Base-by-base conservation (phyloP, 2,797 vertebrate species). In the Sebastes wilsoni region DNA sequence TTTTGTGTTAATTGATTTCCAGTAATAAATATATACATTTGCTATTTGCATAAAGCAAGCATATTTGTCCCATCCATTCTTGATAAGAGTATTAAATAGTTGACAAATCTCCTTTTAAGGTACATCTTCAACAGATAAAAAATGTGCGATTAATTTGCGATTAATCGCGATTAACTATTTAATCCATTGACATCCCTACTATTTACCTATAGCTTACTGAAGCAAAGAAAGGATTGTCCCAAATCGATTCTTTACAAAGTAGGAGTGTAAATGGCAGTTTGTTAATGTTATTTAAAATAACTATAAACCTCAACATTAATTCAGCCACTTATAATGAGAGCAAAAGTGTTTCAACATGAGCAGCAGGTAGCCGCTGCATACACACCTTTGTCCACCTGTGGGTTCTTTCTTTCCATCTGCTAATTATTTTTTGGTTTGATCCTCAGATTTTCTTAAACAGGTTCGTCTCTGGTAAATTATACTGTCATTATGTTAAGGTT, bases 381-480 rank as follows among this genome's bases (percentile, higher is more conserved):
- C 25, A 49, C 23, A 22, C 49, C 6, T 73, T 14, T 36, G 32
- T 61, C 32, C 27, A 64, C 20, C n/a, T 58, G 8, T 49, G 32
- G 8, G 5, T 30, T 62, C 25, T 68, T 52, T 73, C 8, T 20
- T 30, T 49, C 61, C n/a, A 68, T 28, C 7, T 36, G 55, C 34
- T 56, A n/a, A 46, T 66, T 16, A 20, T 59, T 38, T 77, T 77
- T 68, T 23, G 16, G 25, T 55, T 36, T 38, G 42, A 25, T 67
- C 6, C 13, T 81, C 73, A 76, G 72, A 49, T 81, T 75, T 68
- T 36, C 72, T 72, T 52, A 28, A 77, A 34, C 27, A 76, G 20
- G 9, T 66, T 32, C 4, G 11, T 8, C 52, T 79, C 9, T 6
- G 22, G 30, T 42, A 59, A 72, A 70, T 66, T 20, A 2, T n/a